Evolutionary conservation across 35 echinoderm and acorn worm species (phyloP).

Genomic region (Ophiothrix spiculata): DNA sequence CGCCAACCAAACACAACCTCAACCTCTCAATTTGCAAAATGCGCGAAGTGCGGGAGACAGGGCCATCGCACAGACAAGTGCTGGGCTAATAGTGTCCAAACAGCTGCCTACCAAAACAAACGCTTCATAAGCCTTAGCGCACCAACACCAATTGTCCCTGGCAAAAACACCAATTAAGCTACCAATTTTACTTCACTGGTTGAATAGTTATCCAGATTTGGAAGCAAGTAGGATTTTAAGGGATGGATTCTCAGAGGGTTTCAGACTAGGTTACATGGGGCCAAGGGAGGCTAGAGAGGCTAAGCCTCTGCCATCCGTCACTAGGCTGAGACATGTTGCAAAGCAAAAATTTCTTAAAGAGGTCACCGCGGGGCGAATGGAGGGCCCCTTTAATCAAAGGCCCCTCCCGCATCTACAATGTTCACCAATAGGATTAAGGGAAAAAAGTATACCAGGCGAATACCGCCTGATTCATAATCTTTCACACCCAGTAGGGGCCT

Average conservation of each 20-base stretch:
- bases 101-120: no score
- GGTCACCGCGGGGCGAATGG: constrained; percentile 29
- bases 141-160: no score
- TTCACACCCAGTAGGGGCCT: not conserved
- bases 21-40: not conserved
- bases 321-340: not conserved
- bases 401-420: constrained; percentile 32
- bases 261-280: not conserved
- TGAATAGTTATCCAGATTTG: no score
- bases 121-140: no score
- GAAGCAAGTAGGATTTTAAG: no score
- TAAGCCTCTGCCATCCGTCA: no score
- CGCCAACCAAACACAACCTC: not conserved
- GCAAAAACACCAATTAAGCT: no score
- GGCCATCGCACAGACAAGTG: no score
- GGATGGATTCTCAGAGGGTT: no score
- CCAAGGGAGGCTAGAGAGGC: not conserved
- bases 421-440: constrained; percentile 34
- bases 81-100: no score
- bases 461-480: constrained; percentile 36
- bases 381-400: not conserved
- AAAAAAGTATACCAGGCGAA: not conserved
- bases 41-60: not conserved
- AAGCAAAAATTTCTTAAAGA: no score
- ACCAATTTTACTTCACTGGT: no score